Evolutionary conservation across 1,140 invertebrate genomes (phyloP).

Genomic region (Drosophila chauvacae): DNA sequence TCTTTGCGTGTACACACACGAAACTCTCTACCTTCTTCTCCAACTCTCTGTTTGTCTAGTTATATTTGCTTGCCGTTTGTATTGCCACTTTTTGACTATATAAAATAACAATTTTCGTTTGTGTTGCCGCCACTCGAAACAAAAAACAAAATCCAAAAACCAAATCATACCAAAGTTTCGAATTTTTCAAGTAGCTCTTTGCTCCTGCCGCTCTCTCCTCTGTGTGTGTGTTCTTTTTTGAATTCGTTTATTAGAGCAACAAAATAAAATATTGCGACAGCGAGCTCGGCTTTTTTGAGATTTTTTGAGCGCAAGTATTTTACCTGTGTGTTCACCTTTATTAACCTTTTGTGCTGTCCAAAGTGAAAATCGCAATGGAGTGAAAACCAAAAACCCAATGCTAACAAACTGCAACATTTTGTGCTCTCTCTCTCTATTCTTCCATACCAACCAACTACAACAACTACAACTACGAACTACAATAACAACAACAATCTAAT

Average conservation of each 20-base stretch:
- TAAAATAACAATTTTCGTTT: conserved; percentile 55
- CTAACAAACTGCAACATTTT: conserved; percentile 60
- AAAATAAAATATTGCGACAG: conserved; percentile 35
- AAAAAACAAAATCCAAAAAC: conserved; percentile 17
- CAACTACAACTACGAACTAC: conserved; percentile 45
- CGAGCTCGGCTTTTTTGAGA: conserved; percentile 60
- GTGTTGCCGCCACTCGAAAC: conserved; percentile 29
- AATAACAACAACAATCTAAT: conserved; percentile 37
- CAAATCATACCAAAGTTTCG: conserved; percentile 35
- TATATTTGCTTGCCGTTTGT: conserved; percentile 68
- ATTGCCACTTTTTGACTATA: conserved; percentile 69
- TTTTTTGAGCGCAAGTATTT: conserved; percentile 56
- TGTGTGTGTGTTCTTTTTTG: conserved; percentile 47
- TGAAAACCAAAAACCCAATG: conserved; percentile 25
- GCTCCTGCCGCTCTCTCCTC: conserved; percentile 38
- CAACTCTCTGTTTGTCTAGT: conserved; percentile 46
- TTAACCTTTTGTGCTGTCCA: conserved; percentile 51
- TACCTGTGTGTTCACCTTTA: conserved; percentile 50
- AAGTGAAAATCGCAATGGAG: conserved; percentile 37
- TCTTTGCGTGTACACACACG: conserved; percentile 13
- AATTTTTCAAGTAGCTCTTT: conserved; percentile 67
- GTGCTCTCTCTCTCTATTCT: conserved; percentile 43
- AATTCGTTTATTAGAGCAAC: conserved; percentile 64
- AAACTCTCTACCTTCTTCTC: not conserved
- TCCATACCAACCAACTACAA: conserved; percentile 50